Conservation (phyloP, 2,113 vertebrate genomes). For the Anarhynchus alexandrinus region DNA sequence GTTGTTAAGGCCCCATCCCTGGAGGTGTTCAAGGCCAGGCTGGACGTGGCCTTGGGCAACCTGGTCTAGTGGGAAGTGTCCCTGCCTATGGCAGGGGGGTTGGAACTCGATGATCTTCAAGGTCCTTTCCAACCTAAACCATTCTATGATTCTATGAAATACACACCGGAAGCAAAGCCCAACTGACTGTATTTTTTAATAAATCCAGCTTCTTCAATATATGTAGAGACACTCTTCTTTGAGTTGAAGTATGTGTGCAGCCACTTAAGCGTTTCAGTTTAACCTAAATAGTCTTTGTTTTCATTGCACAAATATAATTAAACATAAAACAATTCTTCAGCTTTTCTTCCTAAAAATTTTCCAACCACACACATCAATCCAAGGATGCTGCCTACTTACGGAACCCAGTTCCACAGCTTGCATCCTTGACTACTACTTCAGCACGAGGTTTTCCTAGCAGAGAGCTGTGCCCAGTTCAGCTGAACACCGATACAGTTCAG, state of each 20-base stretch:
- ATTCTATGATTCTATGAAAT: too few relatives aligned
- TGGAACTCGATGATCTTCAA: too few relatives aligned
- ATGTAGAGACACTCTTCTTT: not conserved
- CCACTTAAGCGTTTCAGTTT: not conserved
- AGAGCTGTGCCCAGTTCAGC: not conserved
- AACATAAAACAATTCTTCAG: not conserved
- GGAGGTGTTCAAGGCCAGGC: too few relatives aligned
- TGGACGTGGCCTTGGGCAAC: too few relatives aligned
- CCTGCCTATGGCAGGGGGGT: too few relatives aligned
- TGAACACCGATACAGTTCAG: not conserved
- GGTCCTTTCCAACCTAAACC: too few relatives aligned
- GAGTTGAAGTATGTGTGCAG: not conserved
- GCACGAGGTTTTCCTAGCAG: not conserved
- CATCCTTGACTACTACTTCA: not conserved
- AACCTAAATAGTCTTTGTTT: not conserved
- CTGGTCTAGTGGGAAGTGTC: too few relatives aligned
- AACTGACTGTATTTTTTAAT: not conserved
- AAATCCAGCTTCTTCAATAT: not conserved
- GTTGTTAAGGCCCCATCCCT: too few relatives aligned
- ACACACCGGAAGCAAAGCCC: not conserved
- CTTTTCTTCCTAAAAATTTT: not conserved
- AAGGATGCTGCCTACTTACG: not conserved
- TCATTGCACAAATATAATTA: not conserved
- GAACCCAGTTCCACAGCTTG: not conserved
- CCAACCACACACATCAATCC: not conserved